Conservation (phyloP, 2,888 invertebrate species). For the Scaptomyza cyrtandrae region DNA sequence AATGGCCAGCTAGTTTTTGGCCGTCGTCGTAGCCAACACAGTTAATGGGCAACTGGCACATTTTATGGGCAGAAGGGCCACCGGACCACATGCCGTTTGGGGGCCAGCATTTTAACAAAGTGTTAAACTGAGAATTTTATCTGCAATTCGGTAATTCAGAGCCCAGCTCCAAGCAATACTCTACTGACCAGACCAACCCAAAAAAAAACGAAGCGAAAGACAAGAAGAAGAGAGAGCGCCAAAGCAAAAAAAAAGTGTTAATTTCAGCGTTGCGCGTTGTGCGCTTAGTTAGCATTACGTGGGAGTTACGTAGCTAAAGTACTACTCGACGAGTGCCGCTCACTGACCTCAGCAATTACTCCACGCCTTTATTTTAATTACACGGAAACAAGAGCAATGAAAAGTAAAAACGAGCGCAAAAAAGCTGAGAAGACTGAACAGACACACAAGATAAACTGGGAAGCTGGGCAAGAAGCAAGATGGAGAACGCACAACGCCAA, state of each 20-base stretch:
- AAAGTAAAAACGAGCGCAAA: conserved; percentile 67
- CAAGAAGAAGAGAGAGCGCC: conserved; percentile 2
- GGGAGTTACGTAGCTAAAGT: conserved; percentile 37
- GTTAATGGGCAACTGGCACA: conserved; percentile 59
- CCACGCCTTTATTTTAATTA: conserved; percentile 81
- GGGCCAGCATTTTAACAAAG: conserved; percentile 76
- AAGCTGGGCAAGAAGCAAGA: conserved; percentile 9
- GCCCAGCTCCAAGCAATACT: conserved; percentile 67
- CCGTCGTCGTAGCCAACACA: conserved; percentile 4
- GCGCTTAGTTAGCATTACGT: conserved; percentile 76
- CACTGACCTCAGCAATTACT: conserved; percentile 79
- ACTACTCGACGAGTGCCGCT: conserved; percentile 53
- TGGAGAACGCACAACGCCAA: conserved; percentile 58
- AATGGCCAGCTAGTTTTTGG: conserved; percentile 51
- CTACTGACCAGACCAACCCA: conserved; percentile 21
- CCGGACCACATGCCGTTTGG: conserved; percentile 70
- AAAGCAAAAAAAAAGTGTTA: conserved; percentile 68
- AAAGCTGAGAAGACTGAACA: not conserved
- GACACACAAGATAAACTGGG: conserved; percentile 4
- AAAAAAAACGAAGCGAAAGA: conserved; percentile 1
- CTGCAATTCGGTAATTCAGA: conserved; percentile 77
- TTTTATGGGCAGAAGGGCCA: conserved; percentile 61
- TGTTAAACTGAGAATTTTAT: conserved; percentile 81
- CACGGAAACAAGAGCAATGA: conserved; percentile 78
- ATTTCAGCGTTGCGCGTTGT: conserved; percentile 59